These are phyloP conservation scores for Myocastor coypus DNA, from an alignment of 2,113 vertebrate genomes.

Conservation along the genomic window DNA sequence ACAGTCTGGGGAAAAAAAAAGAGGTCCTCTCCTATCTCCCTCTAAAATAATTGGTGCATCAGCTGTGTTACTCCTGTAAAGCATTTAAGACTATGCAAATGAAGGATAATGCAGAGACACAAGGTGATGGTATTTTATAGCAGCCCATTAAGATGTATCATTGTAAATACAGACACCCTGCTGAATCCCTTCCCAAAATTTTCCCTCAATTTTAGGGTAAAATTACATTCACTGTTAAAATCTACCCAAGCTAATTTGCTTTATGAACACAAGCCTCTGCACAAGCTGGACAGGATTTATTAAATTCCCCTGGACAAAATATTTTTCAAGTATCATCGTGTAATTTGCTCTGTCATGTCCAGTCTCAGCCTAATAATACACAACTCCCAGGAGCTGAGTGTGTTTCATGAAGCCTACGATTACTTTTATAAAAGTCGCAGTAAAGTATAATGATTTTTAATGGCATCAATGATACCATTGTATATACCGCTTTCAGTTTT, in stretches of 20 bases:
- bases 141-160: constrained; percentile 62
- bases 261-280: constrained; percentile 66
- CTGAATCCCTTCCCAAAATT: constrained; percentile 24
- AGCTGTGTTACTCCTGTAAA: constrained; percentile 39
- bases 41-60: constrained; percentile 59
- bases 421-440: constrained; percentile 78
- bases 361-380: constrained; percentile 59
- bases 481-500: constrained; percentile 77
- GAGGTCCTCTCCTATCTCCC: not conserved
- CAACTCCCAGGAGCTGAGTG: constrained; percentile 63
- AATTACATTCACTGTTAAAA: constrained; percentile 50
- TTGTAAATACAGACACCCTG: constrained; percentile 59
- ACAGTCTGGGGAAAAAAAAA: not conserved
- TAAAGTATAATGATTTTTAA: constrained; percentile 81
- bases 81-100: constrained; percentile 66
- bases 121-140: constrained; percentile 67
- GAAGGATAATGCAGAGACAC: constrained; percentile 64
- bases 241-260: constrained; percentile 47
- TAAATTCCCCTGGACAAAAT: constrained; percentile 67
- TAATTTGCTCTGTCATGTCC: constrained; percentile 70
- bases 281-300: constrained; percentile 60
- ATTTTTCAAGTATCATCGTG: constrained; percentile 76
- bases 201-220: constrained; percentile 48
- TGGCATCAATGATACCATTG: constrained; percentile 74
- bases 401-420: constrained; percentile 72